Evolutionary conservation across 2,113 vertebrate species (phyloP).

Genomic region (Pluvialis apricaria): DNA sequence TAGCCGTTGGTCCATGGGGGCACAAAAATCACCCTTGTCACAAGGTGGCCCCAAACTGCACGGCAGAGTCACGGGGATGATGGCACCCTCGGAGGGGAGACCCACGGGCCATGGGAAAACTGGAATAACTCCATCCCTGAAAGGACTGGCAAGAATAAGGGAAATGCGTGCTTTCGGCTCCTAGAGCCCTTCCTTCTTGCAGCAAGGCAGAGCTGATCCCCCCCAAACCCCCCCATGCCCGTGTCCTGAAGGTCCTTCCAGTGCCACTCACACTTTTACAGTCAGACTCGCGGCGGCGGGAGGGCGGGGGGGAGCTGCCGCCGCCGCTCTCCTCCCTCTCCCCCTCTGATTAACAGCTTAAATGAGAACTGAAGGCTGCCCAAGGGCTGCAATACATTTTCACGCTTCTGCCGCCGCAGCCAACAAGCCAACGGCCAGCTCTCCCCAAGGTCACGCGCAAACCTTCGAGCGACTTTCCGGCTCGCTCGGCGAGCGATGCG

Average conservation of each 20-base stretch:
- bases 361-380: slow-evolving; percentile 43
- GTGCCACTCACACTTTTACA: background rate
- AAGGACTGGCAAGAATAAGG: background rate
- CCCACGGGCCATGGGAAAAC: background rate
- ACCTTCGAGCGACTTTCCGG: slow-evolving; percentile 13
- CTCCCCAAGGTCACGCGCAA: slow-evolving; percentile 27
- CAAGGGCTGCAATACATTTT: slow-evolving; percentile 51
- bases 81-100: background rate
- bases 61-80: background rate
- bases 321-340: background rate
- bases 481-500: background rate
- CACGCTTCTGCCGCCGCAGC: background rate
- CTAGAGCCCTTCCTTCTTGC: background rate
- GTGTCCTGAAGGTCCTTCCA: background rate
- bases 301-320: accelerated
- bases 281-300: accelerated
- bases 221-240: background rate
- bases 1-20: background rate
- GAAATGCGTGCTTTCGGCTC: accelerated
- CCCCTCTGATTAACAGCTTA: slow-evolving; percentile 29
- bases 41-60: background rate
- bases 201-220: background rate
- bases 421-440: background rate
- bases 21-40: background rate
- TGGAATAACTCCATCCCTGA: accelerated